Conservation (phyloP, 2,113 vertebrate species). For the Dicrurus megarhynchus region DNA sequence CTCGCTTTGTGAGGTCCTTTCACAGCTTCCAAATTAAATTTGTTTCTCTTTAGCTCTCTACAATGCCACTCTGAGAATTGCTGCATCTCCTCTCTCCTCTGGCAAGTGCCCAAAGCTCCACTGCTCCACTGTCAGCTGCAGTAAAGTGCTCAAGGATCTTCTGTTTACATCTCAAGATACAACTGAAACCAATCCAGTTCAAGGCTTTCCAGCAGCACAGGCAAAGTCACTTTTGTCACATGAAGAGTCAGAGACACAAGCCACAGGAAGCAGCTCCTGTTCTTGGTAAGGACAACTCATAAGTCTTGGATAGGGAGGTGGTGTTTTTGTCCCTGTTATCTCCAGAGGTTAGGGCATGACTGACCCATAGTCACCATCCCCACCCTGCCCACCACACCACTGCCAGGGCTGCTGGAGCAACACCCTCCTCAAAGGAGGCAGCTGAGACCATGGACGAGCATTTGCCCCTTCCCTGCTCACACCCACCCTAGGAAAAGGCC, state of each 20-base stretch:
- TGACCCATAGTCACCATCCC: accelerated
- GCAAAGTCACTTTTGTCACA: neutral
- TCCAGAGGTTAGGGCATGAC: accelerated
- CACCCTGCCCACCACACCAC: neutral
- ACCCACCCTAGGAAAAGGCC: neutral
- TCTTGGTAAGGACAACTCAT: neutral
- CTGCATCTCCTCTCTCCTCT: neutral
- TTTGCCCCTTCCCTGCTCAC: neutral
- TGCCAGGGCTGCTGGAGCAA: neutral
- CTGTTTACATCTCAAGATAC: neutral
- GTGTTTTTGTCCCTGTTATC: neutral
- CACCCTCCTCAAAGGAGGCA: neutral
- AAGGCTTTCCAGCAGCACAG: neutral
- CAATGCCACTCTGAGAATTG: neutral
- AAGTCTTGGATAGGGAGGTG: neutral
- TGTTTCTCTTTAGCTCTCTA: neutral
- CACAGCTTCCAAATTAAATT: neutral
- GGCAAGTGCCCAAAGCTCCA: neutral
- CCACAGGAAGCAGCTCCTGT: neutral
- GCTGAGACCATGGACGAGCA: neutral
- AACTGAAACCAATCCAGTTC: neutral
- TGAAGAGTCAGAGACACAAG: neutral
- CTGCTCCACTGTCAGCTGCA: neutral
- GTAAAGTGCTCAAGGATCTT: neutral
- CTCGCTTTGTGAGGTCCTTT: neutral